Evolutionary conservation across 2,797 vertebrate genomes (phyloP).

Genomic region (Pantherophis alleghaniensis): DNA sequence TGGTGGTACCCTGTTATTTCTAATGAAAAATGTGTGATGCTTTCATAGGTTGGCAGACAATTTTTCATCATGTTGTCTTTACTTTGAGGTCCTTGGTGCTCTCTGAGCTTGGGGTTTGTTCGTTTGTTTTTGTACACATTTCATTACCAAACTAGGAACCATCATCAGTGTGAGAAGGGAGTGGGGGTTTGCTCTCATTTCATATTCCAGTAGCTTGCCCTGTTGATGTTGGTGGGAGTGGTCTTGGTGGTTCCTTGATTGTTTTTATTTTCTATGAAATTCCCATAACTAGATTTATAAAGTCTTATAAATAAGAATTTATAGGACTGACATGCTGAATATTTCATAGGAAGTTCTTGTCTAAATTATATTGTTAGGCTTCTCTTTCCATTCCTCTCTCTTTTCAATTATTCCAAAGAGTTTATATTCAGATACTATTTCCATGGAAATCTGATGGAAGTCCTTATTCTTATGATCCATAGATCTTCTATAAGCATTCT

Average conservation of each 20-base stretch:
- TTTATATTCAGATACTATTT: not conserved
- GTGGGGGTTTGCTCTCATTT: not conserved
- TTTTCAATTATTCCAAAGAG: not conserved
- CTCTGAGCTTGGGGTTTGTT: not conserved
- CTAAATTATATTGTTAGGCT: not conserved
- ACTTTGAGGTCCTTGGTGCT: not conserved
- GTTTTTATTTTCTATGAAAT: not conserved
- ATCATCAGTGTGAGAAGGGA: not conserved
- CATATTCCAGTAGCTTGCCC: not conserved
- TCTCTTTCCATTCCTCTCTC: not conserved
- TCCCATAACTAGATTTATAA: not conserved
- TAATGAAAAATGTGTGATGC: not conserved
- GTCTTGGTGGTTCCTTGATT: not conserved
- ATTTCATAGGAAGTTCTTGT: not conserved
- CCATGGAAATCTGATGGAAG: not conserved
- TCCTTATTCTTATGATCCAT: not conserved
- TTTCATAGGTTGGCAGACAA: not conserved
- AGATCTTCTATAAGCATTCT: not conserved
- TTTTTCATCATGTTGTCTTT: not conserved
- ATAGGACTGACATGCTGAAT: not conserved
- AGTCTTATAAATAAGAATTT: not conserved
- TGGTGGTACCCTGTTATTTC: not conserved
- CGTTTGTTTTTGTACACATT: not conserved
- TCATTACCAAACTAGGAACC: not conserved
- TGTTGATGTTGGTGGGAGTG: not conserved